These are phyloP conservation scores for Calliphora vicina DNA, from an alignment of 1,140 invertebrate genomes.

Conservation along the genomic window DNA sequence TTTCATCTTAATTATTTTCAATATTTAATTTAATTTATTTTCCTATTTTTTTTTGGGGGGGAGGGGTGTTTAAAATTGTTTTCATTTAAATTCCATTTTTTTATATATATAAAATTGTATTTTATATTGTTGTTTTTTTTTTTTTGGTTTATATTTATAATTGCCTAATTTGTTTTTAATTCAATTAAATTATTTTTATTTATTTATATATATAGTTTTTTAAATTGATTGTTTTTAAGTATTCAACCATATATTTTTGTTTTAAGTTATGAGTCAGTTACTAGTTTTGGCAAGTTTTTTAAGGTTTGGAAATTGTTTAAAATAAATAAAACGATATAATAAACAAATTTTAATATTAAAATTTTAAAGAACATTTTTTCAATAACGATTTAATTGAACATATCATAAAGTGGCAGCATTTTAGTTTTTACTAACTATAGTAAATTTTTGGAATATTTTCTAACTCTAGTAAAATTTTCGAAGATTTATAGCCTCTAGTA, in stretches of 20 bases:
- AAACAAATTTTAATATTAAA: neutral
- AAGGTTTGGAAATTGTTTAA: neutral
- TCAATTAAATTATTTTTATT: neutral
- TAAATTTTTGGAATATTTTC: no score
- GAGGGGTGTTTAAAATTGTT: neutral
- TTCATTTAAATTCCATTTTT: neutral
- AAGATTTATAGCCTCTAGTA: no score
- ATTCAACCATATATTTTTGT: neutral
- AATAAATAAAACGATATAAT: neutral
- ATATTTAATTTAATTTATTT: neutral
- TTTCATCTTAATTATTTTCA: neutral
- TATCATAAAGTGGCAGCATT: no score
- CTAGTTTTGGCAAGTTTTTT: neutral
- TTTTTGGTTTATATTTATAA: conserved; percentile 14
- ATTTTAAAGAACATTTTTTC: no score
- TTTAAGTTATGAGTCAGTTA: neutral
- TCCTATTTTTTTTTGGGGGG: neutral
- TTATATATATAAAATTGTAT: neutral
- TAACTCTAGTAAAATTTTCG: no score
- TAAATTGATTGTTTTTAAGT: neutral
- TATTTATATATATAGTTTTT: neutral
- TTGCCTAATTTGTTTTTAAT: conserved; percentile 9
- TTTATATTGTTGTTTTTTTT: neutral
- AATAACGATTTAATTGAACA: no score
- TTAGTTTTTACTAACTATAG: no score